Base-by-base conservation (phyloP, 2,888 invertebrate species). In the Invenusta paracnida region DNA sequence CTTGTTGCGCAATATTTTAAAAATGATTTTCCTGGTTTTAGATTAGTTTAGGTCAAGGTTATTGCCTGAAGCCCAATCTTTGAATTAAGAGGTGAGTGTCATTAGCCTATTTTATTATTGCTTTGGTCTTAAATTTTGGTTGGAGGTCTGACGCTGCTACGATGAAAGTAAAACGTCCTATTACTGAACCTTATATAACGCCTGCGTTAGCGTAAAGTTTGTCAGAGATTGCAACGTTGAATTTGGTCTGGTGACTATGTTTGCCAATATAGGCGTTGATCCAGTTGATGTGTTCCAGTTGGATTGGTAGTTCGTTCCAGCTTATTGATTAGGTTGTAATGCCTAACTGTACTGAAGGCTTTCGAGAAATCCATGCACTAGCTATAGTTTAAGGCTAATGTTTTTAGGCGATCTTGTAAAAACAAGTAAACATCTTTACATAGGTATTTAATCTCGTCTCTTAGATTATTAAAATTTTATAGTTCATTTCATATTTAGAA, bases 101-200 rank as follows among this genome's bases (percentile, higher is more conserved):
- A 25, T 73, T 23, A 25, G 73, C 27, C 2, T 73, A 73, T 73
- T 23, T 73, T 23, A 73, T 73, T n/a, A 73, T 73, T 73, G 27
- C 23, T 13, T 73, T 73, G 23, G 73, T 73, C 73, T 23, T 73
- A 25, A 25, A n/a, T 73, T 73, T 73, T 73, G 73, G 73, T 73
- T 73, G 25, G 73, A 73, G 73, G 73, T 73, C 73, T 5, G 25
- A 73, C 73, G 73, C 73, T 73, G 73, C 73, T 5, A 23, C 27
- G 73, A 23, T 73, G 23, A 73, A 73, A n/a, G 73, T 13, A 23
- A 73, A 73, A 25, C 11, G 73, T 73, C 73, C 73, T 23, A 73
- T 73, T 73, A 73, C 73, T 73, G 73, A 73, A 25, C 73, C 17
- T 73, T n/a, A 23, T 73, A 73, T 73, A 25, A 73, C 73, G 73